Base-by-base conservation (phyloP, 2,888 invertebrate genomes). In the Sclerodermus sp. region DNA sequence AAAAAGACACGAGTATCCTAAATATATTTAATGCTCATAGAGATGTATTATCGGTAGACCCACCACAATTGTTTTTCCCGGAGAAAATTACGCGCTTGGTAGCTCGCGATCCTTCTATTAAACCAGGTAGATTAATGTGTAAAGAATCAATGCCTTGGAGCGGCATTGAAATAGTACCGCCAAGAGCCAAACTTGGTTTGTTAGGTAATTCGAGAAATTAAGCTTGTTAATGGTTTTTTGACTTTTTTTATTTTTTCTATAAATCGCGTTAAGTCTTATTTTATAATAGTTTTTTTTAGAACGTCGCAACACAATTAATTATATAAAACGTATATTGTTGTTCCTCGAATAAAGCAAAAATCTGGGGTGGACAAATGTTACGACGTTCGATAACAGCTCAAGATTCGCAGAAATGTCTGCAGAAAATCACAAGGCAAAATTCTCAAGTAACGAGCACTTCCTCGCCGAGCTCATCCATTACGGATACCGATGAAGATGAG, bases 121-220 rank as follows among this genome's bases (percentile, higher is more conserved):
- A 67, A 18, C 55, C 70, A 1, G 83, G 84, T 2, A 84, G 85
- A 50, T 80, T 87, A 47, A 81, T 82, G 42, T 85, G 85, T 68
- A 85, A 84, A 73, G 87, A 88, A 70, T 80, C 82, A 50, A 87
- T 87, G 79, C 88, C 88, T 87, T 88, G 88, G 88, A 85, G 86
- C 50, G 88, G 88, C 15, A 81, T 88, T 46, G 83, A 85, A 76
- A 79, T 89, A 41, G 81, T 82, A 5, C 87, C 87, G 0, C 82
- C 84, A 1, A 81, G 87, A 15, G 83, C 82, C 0, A 83, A 84
- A 37, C 78, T 87, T 41, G 88, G 88, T 0, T 72, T 88, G 16
- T 77, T 89, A 31, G 85, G 84, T 60, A 82, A 79, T 15, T n/a
- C 15, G 39, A 17, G 2, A n/a, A 14, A 39, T 9, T 9, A 30